A percentile compares a stretch with the other conserved stretches of the same genome.
phyloP scores from a whole-genome alignment of 1,140 invertebrate genomes.

The Drosophila sechellia region DNA sequence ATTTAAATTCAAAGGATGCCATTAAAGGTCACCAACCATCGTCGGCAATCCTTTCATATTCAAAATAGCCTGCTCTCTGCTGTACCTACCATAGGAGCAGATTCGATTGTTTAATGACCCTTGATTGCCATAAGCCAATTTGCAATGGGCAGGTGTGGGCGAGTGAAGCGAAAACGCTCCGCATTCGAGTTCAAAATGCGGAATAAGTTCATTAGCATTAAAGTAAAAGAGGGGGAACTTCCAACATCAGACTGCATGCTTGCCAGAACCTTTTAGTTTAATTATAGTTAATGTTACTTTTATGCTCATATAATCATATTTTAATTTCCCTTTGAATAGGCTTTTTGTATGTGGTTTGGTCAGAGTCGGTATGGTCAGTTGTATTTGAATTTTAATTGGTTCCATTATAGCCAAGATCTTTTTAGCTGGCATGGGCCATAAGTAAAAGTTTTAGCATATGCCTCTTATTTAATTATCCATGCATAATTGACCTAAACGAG shows the following conservation, averaged over 20 bases:
- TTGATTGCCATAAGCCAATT: conserved; percentile 75
- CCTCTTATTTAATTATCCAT: not conserved
- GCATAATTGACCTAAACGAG: conserved; percentile 45
- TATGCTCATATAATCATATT: conserved; percentile 59
- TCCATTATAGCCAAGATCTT: not conserved
- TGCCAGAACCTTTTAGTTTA: conserved; percentile 37
- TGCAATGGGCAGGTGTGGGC: conserved; percentile 10
- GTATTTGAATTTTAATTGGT: not conserved
- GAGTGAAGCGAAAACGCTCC: conserved; percentile 16
- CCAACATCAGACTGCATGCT: conserved; percentile 31
- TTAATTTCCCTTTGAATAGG: conserved; percentile 1
- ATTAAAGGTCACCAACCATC: not conserved
- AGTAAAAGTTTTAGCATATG: not conserved
- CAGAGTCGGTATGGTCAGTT: not conserved
- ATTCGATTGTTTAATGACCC: conserved; percentile 68
- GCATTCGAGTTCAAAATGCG: conserved; percentile 71
- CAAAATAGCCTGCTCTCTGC: not conserved
- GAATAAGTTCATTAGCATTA: conserved; percentile 73
- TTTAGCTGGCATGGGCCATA: not conserved
- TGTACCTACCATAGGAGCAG: not conserved
- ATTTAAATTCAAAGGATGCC: too few species aligned
- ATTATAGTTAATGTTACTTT: conserved; percentile 65
- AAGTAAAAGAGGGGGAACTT: conserved; percentile 15
- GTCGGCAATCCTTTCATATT: not conserved
- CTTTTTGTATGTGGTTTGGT: not conserved